A percentile compares a stretch with the other conserved stretches of the same genome.
phyloP scores from a whole-genome alignment of 2,797 vertebrate species.

The Phrynocephalus vlangalii region DNA sequence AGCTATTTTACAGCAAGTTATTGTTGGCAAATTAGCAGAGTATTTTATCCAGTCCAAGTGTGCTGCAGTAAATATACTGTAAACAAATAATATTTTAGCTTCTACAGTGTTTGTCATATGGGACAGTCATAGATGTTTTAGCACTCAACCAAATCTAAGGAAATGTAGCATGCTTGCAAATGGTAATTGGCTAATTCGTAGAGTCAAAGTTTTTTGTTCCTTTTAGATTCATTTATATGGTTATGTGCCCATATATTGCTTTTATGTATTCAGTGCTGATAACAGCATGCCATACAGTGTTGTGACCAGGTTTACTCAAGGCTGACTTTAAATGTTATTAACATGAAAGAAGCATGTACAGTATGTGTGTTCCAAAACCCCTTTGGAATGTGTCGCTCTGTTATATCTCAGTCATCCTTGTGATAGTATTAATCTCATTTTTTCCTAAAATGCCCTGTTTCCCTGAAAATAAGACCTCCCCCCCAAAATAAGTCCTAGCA shows the following conservation, averaged over 20 bases:
- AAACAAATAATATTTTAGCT: background rate
- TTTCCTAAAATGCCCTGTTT: background rate
- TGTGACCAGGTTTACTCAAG: background rate
- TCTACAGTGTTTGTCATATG: background rate
- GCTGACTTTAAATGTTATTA: background rate
- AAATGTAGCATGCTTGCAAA: background rate
- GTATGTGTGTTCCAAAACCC: background rate
- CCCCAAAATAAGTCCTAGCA: no score
- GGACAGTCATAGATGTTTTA: background rate
- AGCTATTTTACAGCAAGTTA: background rate
- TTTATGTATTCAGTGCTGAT: background rate
- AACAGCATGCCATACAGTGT: no score
- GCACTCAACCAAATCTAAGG: background rate
- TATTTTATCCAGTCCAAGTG: background rate
- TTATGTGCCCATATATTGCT: background rate
- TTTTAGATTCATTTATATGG: background rate
- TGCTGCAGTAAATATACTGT: background rate
- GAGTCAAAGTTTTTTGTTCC: background rate
- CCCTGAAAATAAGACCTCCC: no score
- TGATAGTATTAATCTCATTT: background rate
- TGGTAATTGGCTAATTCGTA: background rate
- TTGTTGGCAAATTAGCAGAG: background rate
- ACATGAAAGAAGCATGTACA: background rate
- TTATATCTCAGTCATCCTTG: background rate
- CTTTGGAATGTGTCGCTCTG: background rate